Conservation (phyloP, 2,797 vertebrate species). For the Acropternis orthonyx region DNA sequence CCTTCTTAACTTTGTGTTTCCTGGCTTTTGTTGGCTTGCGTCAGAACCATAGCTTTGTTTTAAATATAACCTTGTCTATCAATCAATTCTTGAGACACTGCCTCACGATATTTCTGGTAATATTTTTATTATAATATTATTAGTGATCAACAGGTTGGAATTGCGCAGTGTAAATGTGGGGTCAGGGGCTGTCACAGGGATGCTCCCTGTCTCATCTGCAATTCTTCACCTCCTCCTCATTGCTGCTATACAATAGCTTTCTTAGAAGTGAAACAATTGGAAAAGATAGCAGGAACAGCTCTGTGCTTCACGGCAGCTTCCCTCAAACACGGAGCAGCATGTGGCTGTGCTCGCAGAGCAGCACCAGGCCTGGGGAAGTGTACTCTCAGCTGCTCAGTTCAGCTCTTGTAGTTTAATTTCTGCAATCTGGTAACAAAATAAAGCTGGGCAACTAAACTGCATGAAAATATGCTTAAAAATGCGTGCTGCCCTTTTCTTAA, state of each 20-base stretch:
- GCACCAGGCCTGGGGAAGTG: background rate
- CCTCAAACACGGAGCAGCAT: rapidly evolving
- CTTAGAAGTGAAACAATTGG: background rate
- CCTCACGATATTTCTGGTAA: background rate
- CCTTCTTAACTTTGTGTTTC: conserved; percentile 29
- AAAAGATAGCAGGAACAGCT: background rate
- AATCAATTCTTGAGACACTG: background rate
- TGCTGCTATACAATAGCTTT: background rate
- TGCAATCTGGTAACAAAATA: background rate
- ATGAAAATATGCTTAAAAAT: background rate
- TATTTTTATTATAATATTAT: background rate
- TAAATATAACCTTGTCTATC: background rate
- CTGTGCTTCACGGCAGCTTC: background rate
- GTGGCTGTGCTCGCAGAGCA: background rate
- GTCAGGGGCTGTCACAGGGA: background rate
- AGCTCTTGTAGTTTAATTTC: background rate
- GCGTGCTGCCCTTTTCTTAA: background rate
- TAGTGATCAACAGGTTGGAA: background rate
- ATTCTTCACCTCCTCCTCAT: background rate
- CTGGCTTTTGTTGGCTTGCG: conserved; percentile 21
- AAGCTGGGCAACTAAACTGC: background rate
- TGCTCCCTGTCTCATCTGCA: background rate
- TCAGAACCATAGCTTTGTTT: conserved; percentile 20
- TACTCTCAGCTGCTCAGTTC: background rate
- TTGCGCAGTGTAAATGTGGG: background rate